Conservation (phyloP, 2,888 invertebrate genomes). For the Polydrusus tereticollis region DNA sequence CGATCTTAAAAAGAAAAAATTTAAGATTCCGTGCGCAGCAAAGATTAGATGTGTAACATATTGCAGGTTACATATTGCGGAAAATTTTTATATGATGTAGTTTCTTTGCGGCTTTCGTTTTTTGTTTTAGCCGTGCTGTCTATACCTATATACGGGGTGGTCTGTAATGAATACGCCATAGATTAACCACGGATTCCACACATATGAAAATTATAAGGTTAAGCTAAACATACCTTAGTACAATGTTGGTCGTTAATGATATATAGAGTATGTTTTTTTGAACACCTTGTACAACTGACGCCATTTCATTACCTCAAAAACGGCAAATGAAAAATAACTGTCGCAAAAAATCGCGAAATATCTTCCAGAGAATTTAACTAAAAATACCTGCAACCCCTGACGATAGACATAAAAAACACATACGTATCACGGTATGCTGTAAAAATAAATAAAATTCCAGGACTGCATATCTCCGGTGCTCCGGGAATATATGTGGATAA, state of each 20-base stretch:
- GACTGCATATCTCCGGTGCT: background rate
- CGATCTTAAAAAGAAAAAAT: slow-evolving; percentile 24
- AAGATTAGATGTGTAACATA: slow-evolving; percentile 31
- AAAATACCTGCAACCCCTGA: background rate
- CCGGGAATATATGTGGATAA: background rate
- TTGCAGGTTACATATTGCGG: slow-evolving; percentile 22
- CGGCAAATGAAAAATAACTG: too few relatives aligned
- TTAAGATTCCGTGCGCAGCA: slow-evolving; percentile 30
- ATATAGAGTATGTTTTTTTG: too few relatives aligned
- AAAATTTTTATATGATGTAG: background rate
- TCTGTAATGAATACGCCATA: too few relatives aligned
- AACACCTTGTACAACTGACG: too few relatives aligned
- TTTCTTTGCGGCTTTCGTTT: background rate
- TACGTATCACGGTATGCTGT: background rate
- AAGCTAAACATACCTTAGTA: too few relatives aligned
- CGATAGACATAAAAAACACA: background rate
- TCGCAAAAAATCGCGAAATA: background rate
- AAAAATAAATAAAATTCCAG: slow-evolving; percentile 9
- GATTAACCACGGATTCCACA: too few relatives aligned
- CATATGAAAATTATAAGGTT: too few relatives aligned
- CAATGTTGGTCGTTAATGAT: too few relatives aligned
- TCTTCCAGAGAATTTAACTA: background rate
- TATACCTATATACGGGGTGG: too few relatives aligned
- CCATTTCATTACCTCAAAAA: too few relatives aligned
- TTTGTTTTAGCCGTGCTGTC: background rate